These are phyloP conservation scores for Brachypalpus laphriformis DNA, from an alignment of 2,888 invertebrate species.

Conservation along the genomic window DNA sequence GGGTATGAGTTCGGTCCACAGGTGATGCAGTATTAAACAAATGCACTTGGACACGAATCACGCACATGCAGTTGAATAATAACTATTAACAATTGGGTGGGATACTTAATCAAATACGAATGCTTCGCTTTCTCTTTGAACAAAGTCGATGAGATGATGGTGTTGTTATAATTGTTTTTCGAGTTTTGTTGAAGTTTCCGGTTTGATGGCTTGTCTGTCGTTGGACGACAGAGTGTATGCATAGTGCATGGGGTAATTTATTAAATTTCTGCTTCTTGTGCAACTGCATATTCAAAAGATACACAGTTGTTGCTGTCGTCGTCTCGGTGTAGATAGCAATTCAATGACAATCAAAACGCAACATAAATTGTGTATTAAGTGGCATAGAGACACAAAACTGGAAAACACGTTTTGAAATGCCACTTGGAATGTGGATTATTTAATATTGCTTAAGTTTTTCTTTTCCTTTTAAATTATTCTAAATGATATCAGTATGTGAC, in stretches of 20 bases:
- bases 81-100: conserved; percentile 27
- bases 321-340: background rate
- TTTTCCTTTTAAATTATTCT: background rate
- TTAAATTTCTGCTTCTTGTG: conserved; percentile 19
- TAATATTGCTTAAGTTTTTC: background rate
- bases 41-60: conserved; percentile 65
- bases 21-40: conserved; percentile 32
- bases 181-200: conserved; percentile 29
- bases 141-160: background rate
- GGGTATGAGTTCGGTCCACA: conserved; percentile 46
- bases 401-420: conserved; percentile 4
- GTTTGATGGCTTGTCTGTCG: conserved; percentile 25
- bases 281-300: conserved; percentile 19
- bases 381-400: background rate
- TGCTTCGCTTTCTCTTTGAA: conserved; percentile 55
- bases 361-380: background rate
- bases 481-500: background rate
- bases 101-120: conserved; percentile 33
- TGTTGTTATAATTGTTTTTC: conserved; percentile 16
- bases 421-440: conserved; percentile 8
- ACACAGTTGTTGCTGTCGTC: background rate
- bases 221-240: conserved; percentile 1
- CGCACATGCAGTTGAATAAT: conserved; percentile 1
- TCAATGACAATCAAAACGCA: background rate
- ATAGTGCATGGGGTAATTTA: background rate